These are phyloP conservation scores for Loripinus fragilis DNA, from an alignment of 2,888 invertebrate genomes.

Conservation along the genomic window DNA sequence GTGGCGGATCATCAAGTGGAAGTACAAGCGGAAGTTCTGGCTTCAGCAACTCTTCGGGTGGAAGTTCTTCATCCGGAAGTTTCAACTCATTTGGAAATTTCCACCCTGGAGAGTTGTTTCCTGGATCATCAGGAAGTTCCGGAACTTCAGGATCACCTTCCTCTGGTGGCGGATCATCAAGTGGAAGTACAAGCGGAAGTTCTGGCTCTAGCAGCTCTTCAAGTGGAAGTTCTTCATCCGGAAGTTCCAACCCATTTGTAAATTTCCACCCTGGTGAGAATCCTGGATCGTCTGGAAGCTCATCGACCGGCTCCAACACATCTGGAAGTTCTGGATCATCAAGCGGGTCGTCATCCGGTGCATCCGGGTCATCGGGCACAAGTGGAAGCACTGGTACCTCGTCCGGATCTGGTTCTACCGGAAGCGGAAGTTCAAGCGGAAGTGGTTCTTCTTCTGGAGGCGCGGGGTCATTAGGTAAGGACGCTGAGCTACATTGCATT, in stretches of 20 bases:
- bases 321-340: background rate
- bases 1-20: background rate
- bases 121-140: background rate
- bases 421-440: too few relatives aligned
- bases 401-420: background rate
- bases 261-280: background rate
- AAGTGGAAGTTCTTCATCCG: background rate
- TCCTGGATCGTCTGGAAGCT: background rate
- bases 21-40: background rate
- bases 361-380: conserved; percentile 1
- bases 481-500: too few relatives aligned
- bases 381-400: background rate
- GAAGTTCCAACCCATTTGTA: background rate
- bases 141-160: background rate
- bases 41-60: background rate
- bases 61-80: background rate
- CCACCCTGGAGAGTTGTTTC: background rate
- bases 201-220: background rate
- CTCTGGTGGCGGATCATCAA: background rate
- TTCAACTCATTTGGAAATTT: background rate
- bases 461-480: background rate
- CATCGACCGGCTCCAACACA: background rate
- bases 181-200: too few relatives aligned
- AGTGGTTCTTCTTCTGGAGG: background rate
- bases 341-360: background rate